Evolutionary conservation across 2,888 invertebrate species (phyloP).

Genomic region (Lasioglossum calceatum): DNA sequence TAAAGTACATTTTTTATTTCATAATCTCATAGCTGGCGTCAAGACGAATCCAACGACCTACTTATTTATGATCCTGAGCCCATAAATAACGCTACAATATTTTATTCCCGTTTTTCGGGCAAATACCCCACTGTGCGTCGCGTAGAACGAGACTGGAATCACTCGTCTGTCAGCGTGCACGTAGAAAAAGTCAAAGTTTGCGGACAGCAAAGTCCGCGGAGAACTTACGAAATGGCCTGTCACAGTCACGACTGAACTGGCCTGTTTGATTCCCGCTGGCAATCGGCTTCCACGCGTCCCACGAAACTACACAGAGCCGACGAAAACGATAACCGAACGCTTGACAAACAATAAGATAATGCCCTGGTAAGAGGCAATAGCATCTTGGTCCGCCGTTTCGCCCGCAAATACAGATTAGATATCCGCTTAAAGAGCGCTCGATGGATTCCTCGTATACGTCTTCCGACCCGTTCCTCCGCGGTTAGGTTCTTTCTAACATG

Average conservation of each 20-base stretch:
- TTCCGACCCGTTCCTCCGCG: not conserved
- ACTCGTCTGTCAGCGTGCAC: not conserved
- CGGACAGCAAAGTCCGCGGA: not conserved
- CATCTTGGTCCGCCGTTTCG: slow-evolving; percentile 23
- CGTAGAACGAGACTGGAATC: not conserved
- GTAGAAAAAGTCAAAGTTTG: not conserved
- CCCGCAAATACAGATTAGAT: slow-evolving; percentile 51
- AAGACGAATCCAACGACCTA: too few relatives aligned
- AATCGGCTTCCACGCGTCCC: slow-evolving; percentile 20
- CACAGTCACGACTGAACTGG: slow-evolving; percentile 15
- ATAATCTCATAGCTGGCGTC: too few relatives aligned
- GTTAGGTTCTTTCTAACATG: not conserved
- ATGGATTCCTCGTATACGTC: not conserved
- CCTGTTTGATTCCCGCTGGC: slow-evolving; percentile 29
- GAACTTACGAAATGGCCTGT: slow-evolving; percentile 12
- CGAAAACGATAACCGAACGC: slow-evolving; percentile 37
- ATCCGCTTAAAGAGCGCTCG: slow-evolving; percentile 23
- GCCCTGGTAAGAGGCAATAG: slow-evolving; percentile 26
- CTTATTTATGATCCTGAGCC: too few relatives aligned
- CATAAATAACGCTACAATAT: too few relatives aligned
- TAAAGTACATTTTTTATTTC: too few relatives aligned
- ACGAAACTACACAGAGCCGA: slow-evolving; percentile 32
- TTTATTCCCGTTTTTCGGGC: too few relatives aligned
- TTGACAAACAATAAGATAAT: slow-evolving; percentile 47
- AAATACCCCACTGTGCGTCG: not conserved